A percentile compares a stretch with the other conserved stretches of the same genome.
Conservation (phyloP, 2,113 vertebrate species). For the Lamprologus ornatipinnis region DNA sequence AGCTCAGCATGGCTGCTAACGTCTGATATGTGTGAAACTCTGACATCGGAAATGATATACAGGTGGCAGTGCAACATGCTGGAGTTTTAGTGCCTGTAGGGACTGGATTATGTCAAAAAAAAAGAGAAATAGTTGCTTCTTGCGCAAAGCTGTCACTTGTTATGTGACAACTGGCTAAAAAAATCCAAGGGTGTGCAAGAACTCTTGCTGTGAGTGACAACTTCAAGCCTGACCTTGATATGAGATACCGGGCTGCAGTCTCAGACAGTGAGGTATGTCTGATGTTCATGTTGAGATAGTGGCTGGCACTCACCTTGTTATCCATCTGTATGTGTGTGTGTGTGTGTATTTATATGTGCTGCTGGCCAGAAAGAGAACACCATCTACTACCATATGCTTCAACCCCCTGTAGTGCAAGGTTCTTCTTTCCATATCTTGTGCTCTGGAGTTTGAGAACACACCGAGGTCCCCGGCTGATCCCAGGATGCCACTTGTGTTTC, state of each 20-base stretch:
- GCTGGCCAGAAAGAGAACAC: constrained; percentile 27
- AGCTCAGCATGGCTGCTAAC: background rate
- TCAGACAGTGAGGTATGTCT: constrained; percentile 47
- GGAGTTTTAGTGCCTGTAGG: background rate
- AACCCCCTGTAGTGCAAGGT: background rate
- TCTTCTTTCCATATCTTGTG: constrained; percentile 41
- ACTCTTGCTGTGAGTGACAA: constrained; percentile 7
- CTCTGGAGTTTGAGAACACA: background rate
- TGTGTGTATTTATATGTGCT: background rate
- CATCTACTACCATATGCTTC: constrained; percentile 50
- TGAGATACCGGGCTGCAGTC: constrained; percentile 34
- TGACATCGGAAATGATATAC: background rate
- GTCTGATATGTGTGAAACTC: background rate
- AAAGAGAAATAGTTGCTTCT: background rate
- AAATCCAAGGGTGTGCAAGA: background rate
- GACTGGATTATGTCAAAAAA: background rate
- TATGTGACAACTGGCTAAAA: background rate
- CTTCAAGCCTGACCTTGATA: constrained; percentile 36
- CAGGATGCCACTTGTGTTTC: background rate
- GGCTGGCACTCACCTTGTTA: constrained; percentile 35
- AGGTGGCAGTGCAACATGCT: background rate
- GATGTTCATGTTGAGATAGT: constrained; percentile 28
- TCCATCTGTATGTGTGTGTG: background rate
- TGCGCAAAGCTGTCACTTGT: background rate
- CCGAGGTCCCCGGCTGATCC: background rate